Base-by-base conservation (phyloP, 2,888 invertebrate species). In the Synanthedon andrenaeformis region DNA sequence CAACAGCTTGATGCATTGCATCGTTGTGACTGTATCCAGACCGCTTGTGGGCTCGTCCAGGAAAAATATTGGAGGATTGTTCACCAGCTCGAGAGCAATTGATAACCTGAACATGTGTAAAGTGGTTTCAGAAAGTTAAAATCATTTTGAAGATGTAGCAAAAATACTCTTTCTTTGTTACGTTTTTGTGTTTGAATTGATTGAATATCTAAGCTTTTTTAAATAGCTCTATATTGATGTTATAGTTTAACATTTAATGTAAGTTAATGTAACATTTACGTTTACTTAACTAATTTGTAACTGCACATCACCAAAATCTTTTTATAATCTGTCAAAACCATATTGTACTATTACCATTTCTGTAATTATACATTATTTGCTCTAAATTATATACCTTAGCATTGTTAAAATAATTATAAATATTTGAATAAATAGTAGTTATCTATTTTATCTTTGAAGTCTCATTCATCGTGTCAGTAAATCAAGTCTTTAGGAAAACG, bases 21-120 rank as follows among this genome's bases (percentile, higher is more conserved):
- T 78, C 0, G 91, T 90, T 0, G 92, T 90, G 2, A 92, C 92
- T 51, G 89, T 91, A 67, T 92, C 92, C 61, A 92, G 66, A 0
- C 92, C 92, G 59, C 92, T 92, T 0, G 95, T 95, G 0, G 95
- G 95, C 74, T 95, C 95, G 70, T 95, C 95, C 62, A 95, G 88
- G 75, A 94, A 95, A 84, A 95, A 93, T 17, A 94, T 90, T 23
- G 93, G 93, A 0, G 94, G 95, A 74, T 95, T 95, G 74, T 94
- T 94, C 54, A 96, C 93, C 61, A 95, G 80, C 71, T 96, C 95
- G 57, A 94, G 75, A 1, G 95, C 95, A 61, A 95, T 94, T 11
- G 94, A 93, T 58, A 96, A 88, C 57, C 88, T 88, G 70, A 56
- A 63, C 52, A 49, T 13, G 4, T 12, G 12, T 45, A 45, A 45